Evolutionary conservation across 2,113 vertebrate species (phyloP).

Genomic region (Circaetus cinerascens): DNA sequence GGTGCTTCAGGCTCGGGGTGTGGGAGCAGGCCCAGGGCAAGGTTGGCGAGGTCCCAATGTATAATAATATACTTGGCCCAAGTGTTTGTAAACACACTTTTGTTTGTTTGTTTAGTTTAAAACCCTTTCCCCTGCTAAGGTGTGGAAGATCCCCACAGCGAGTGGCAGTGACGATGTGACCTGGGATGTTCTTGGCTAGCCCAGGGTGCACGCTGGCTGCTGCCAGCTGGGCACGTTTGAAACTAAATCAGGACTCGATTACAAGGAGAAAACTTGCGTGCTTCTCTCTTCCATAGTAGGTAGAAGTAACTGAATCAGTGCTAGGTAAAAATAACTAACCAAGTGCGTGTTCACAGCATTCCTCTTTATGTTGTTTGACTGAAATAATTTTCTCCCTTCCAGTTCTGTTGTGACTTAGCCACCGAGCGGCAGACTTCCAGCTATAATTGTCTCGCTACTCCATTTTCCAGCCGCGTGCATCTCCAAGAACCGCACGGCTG

Average conservation of each 20-base stretch:
- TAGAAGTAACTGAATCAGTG: background rate
- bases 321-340: slow-evolving; percentile 4
- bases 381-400: background rate
- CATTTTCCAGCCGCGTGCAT: background rate
- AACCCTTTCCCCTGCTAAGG: background rate
- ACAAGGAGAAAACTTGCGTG: background rate
- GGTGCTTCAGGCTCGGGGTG: background rate
- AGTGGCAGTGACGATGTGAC: background rate
- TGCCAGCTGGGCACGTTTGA: background rate
- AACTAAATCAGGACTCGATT: background rate
- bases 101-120: background rate
- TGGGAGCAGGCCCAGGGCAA: background rate
- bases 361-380: background rate
- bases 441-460: background rate
- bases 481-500: slow-evolving; percentile 11
- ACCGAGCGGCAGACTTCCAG: background rate
- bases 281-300: background rate
- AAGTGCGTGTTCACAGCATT: background rate
- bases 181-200: background rate
- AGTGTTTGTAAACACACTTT: background rate
- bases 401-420: background rate
- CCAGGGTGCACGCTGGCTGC: background rate
- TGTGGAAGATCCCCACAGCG: background rate
- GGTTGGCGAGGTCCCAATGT: background rate
- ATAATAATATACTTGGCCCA: too few relatives aligned